Evolutionary conservation across 2,113 vertebrate species (phyloP).

Genomic region (Atractosteus spatula): DNA sequence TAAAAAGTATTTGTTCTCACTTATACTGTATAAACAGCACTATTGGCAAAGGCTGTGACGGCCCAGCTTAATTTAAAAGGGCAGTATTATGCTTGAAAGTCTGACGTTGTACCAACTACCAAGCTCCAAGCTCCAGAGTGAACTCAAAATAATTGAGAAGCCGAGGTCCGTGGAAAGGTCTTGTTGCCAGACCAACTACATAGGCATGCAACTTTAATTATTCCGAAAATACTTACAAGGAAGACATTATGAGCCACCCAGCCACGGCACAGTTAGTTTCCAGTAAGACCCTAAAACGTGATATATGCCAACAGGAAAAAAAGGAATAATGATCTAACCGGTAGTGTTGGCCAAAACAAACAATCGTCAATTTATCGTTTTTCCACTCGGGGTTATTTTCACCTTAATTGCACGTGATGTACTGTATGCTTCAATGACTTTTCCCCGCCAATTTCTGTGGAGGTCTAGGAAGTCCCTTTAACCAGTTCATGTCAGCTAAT

Average conservation of each 20-base stretch:
- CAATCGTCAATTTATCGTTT: neutral
- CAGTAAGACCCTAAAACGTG: neutral
- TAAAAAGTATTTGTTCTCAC: too few species aligned
- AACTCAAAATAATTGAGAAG: slow-evolving; percentile 3
- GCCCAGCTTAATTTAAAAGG: slow-evolving; percentile 3
- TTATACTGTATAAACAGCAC: too few species aligned
- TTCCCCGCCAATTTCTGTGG: too few species aligned
- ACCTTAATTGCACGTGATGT: too few species aligned
- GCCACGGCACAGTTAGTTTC: slow-evolving; percentile 12
- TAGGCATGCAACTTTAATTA: slow-evolving; percentile 6
- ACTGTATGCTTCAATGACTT: too few species aligned
- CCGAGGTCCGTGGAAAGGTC: slow-evolving; percentile 36
- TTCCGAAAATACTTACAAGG: slow-evolving; percentile 14
- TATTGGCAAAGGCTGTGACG: neutral
- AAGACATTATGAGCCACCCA: slow-evolving; percentile 16
- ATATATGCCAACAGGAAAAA: neutral
- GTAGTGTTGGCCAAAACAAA: neutral
- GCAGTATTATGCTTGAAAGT: slow-evolving; percentile 1
- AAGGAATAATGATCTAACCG: neutral
- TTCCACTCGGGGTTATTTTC: too few species aligned
- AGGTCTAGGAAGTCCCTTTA: too few species aligned
- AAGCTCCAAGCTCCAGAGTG: neutral
- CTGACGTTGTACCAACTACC: neutral
- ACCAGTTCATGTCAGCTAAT: too few species aligned
- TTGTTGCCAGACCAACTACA: neutral